These are phyloP conservation scores for Chroicocephalus ridibundus DNA, from an alignment of 2,113 vertebrate genomes.

Conservation along the genomic window DNA sequence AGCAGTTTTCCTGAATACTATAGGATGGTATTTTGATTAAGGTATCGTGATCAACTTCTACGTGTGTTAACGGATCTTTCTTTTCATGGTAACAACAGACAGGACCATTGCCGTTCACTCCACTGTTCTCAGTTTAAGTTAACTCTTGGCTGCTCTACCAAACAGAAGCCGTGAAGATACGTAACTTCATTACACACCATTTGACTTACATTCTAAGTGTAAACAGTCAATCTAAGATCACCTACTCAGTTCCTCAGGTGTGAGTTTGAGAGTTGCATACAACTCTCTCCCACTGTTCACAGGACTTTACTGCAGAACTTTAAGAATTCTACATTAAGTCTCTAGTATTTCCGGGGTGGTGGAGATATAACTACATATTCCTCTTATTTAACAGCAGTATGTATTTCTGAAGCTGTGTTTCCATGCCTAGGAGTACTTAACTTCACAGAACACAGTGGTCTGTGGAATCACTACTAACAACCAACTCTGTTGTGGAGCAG, in stretches of 20 bases:
- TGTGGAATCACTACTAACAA: neutral
- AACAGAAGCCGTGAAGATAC: neutral
- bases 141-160: neutral
- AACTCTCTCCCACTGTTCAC: neutral
- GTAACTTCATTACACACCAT: neutral
- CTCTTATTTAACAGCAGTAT: neutral
- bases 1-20: neutral
- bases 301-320: neutral
- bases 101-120: neutral
- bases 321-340: neutral
- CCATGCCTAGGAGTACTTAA: neutral
- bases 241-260: neutral
- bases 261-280: neutral
- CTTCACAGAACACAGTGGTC: neutral
- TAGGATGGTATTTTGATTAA: neutral
- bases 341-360: neutral
- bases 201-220: neutral
- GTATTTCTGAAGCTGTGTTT: neutral
- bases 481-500: neutral
- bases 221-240: neutral
- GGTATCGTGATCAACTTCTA: neutral
- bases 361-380: neutral
- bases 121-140: neutral
- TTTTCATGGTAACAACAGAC: neutral
- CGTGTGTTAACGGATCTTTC: neutral